Base-by-base conservation (phyloP, 2,888 invertebrate species). In the Drosophila cyrtoloma region DNA sequence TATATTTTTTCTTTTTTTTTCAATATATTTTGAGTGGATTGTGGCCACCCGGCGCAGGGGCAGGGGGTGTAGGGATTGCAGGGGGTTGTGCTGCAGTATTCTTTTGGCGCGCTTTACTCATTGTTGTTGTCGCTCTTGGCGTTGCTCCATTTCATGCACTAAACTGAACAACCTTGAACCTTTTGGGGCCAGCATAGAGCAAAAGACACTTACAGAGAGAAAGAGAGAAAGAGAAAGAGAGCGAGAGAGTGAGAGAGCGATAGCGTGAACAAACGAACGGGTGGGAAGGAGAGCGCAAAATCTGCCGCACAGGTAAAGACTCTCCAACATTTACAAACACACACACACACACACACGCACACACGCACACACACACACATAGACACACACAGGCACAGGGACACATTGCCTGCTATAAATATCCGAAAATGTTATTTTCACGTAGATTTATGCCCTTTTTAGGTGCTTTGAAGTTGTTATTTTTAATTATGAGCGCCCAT, bases 161-260 rank as follows among this genome's bases (percentile, higher is more conserved):
- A 71, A 79, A 81, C 73, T 73, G 77, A 65, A 84, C 86, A 91
- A 88, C 89, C 89, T 89, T 89, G 89, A 89, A 89, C 91, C 91
- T 89, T 91, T 83, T 76, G 77, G 57, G 76, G 70, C 75, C 56
- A 56, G 51, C 66, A 56, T 62, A 63, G 58, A 52, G 68, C 72
- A 55, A 71, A 62, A 63, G 63, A 75, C 53, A 58, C 57, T 60
- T 37, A 61, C 16, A 59, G 58, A 59, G 28, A 47, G 42, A 55
- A 22, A 62, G 30, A 50, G 59, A 16, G 16, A 22, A 22, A 59
- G 28, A 47, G 42, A 55, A 22, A 62, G 30, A 50, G 59, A 16
- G 16, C 32, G 53, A 28, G n/a, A 26, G 42, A 35, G 30, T 6
- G 35, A 28, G 53, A 33, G n/a, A n/a, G 56, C 12, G 55, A 22